Evolutionary conservation across 2,113 vertebrate species (phyloP), one percentile per base, ranked within the genome.

Genomic region (Astur gentilis): DNA sequence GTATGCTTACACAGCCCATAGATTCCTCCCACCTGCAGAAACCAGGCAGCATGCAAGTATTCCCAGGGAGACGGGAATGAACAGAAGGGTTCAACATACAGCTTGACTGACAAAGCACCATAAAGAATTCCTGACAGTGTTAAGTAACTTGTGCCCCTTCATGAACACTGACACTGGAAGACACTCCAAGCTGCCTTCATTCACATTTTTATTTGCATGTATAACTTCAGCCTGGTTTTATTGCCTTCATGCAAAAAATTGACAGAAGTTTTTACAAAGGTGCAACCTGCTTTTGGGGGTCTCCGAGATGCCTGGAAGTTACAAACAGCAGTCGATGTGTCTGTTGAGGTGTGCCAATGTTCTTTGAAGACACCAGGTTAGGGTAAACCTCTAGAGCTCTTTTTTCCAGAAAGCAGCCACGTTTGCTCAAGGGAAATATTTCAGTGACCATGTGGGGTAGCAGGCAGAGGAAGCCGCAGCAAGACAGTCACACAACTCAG

Each of bases 401-500:
- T 42, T 57, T 44, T 67, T 9, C 42, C 50, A 77, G 50, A 66
- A 60, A 62, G 40, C 42, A 76, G 58, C 6, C n/a, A 77, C 21
- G 27, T 76, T 54, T 64, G 58, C 44, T 69, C 49, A 57, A 78
- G n/a, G 17, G 54, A 72, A 88, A 29, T 13, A 8, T 49, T 77
- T 54, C 58, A 54, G 42, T 13, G n/a, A 27, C 7, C 6, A 17
- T 1, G 12, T 2, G 1, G 18, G 13, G 19, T 2, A 69, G 45
- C 16, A 70, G 52, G 20, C 67, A 81, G 62, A 81, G 29, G 47
- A 76, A 70, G 44, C 27, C 3, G 4, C 45, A 55, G 27, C 17
- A 40, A 23, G 27, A n/a, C 38, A 61, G 21, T 61, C 20, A 26
- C n/a, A 27, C 16, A 21, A 9, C 10, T 50, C 21, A 44, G 38